These are phyloP conservation scores for Diadromus collaris DNA, from an alignment of 2,888 invertebrate genomes.

Conservation along the genomic window DNA sequence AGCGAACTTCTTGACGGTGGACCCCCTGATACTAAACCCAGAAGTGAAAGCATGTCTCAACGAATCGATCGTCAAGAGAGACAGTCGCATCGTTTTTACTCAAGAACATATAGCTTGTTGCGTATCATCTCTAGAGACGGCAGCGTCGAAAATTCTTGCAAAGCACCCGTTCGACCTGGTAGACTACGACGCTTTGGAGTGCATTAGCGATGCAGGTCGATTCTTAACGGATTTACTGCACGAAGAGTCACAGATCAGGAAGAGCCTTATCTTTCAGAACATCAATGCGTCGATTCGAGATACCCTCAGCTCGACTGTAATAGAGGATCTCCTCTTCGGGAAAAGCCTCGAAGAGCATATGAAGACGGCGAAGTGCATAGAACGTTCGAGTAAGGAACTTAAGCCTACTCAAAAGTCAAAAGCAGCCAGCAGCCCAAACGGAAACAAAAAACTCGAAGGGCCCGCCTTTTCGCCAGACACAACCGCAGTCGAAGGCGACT, in stretches of 20 bases:
- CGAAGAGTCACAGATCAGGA: slow-evolving; percentile 12
- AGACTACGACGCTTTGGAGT: neutral
- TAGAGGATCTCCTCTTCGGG: slow-evolving; percentile 12
- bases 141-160: neutral
- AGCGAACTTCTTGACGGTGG: slow-evolving; percentile 3
- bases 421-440: no score
- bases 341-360: slow-evolving; percentile 22
- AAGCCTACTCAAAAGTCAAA: no score
- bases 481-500: neutral
- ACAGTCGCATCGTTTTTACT: neutral
- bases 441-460: no score
- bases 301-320: neutral
- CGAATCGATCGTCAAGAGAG: slow-evolving; percentile 11
- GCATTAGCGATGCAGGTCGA: neutral
- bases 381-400: neutral
- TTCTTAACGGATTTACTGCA: neutral
- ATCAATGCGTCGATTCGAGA: slow-evolving; percentile 11
- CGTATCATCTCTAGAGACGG: slow-evolving; percentile 11
- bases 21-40: slow-evolving; percentile 13
- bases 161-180: neutral
- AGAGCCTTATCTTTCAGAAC: slow-evolving; percentile 15
- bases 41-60: slow-evolving; percentile 11
- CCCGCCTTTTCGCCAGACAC: no score
- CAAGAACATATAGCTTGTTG: neutral
- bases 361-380: neutral